phyloP scores from a whole-genome alignment of 2,113 vertebrate genomes.

The Nothobranchius kuhntae region DNA sequence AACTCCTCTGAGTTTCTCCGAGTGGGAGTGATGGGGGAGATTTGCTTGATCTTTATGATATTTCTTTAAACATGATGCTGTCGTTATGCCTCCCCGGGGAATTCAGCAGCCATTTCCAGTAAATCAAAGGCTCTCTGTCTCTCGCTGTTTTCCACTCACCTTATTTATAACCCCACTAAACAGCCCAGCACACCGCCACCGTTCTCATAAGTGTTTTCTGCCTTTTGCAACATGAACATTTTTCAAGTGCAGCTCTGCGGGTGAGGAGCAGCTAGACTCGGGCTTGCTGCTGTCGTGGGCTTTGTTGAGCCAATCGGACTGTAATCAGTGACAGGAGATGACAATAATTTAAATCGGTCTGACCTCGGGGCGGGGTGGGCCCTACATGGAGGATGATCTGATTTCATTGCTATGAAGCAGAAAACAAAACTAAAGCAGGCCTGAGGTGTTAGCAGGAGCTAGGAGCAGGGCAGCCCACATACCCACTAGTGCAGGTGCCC shows the following conservation, averaged over 20 bases:
- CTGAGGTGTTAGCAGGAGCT: conserved; percentile 44
- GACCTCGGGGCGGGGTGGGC: conserved; percentile 16
- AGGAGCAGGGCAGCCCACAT: conserved; percentile 66
- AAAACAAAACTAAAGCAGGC: conserved; percentile 31
- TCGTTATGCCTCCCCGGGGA: conserved; percentile 73
- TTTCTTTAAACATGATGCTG: conserved; percentile 81
- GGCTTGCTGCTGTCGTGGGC: conserved; percentile 23
- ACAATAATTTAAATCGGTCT: conserved; percentile 52
- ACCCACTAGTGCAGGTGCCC: conserved; percentile 79
- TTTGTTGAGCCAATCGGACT: not conserved
- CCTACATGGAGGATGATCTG: conserved; percentile 41
- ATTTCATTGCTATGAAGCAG: conserved; percentile 33
- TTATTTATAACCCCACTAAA: conserved; percentile 74
- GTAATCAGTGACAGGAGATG: conserved; percentile 62
- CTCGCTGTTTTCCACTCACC: conserved; percentile 52
- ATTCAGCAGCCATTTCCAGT: conserved; percentile 66
- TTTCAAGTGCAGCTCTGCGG: conserved; percentile 27
- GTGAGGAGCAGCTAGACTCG: conserved; percentile 27
- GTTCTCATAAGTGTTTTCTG: conserved; percentile 62
- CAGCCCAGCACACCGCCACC: conserved; percentile 40
- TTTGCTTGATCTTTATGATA: conserved; percentile 80
- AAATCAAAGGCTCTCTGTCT: conserved; percentile 68
- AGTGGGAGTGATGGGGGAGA: conserved; percentile 73
- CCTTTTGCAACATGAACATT: conserved; percentile 46
- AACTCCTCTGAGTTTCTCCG: conserved; percentile 74